A percentile compares a stretch with the other conserved stretches of the same genome.
Conservation (phyloP, 2,113 vertebrate species). For the Hucho hucho region DNA sequence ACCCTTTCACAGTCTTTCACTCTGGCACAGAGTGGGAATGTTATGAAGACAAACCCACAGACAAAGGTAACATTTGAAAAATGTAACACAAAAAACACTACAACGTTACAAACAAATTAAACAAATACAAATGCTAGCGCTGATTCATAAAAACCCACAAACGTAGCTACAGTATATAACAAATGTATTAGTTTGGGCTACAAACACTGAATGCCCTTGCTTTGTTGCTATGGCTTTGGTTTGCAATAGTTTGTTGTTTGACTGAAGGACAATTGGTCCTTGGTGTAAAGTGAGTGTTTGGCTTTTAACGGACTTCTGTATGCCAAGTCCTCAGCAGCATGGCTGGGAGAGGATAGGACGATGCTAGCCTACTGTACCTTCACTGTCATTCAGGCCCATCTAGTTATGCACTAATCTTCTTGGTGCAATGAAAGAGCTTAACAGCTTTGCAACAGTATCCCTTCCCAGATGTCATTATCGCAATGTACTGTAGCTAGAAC, state of each 20-base stretch:
- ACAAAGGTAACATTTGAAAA: slow-evolving; percentile 4
- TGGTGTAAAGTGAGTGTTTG: slow-evolving; percentile 72
- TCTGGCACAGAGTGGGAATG: slow-evolving; percentile 25
- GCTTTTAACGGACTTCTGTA: slow-evolving; percentile 69
- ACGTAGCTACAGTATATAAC: background rate
- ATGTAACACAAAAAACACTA: slow-evolving; percentile 15
- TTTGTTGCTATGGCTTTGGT: slow-evolving; percentile 53
- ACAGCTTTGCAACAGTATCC: slow-evolving; percentile 75
- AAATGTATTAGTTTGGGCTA: background rate
- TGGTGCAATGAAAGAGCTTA: slow-evolving; percentile 76
- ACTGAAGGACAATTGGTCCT: slow-evolving; percentile 77
- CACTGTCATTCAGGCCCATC: slow-evolving; percentile 76
- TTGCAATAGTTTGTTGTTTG: slow-evolving; percentile 55
- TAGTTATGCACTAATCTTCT: slow-evolving; percentile 72
- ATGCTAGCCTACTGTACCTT: slow-evolving; percentile 61
- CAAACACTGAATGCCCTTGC: slow-evolving; percentile 62
- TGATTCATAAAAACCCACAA: background rate
- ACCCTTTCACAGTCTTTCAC: background rate
- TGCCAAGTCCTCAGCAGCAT: slow-evolving; percentile 69
- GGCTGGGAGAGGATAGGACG: slow-evolving; percentile 31
- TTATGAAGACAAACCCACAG: slow-evolving; percentile 20
- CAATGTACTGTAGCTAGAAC: slow-evolving; percentile 38
- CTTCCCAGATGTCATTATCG: slow-evolving; percentile 77
- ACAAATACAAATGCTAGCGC: slow-evolving; percentile 31
- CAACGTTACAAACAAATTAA: slow-evolving; percentile 29